These are phyloP conservation scores for Hydrozoanthus gracilis DNA, from an alignment of 92 coral and sea anemone species.

Conservation along the genomic window DNA sequence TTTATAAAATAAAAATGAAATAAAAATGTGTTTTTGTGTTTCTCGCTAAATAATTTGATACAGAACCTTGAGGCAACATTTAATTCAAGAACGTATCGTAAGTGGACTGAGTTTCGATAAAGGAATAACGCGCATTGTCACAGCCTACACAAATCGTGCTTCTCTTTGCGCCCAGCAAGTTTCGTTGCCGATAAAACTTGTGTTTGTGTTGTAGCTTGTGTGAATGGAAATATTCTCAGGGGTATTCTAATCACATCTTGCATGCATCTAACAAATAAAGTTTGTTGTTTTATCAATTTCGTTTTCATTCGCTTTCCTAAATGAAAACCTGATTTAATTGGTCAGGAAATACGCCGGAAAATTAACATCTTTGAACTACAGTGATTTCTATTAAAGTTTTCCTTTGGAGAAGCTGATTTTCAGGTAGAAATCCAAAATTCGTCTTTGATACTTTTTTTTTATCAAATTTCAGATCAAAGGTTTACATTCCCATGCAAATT, in stretches of 20 bases:
- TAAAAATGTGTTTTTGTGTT: too few species aligned
- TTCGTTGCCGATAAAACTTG: neutral
- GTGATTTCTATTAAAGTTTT: neutral
- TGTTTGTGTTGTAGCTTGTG: neutral
- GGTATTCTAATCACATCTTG: neutral
- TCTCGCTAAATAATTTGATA: too few species aligned
- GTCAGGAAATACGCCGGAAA: constrained; percentile 40
- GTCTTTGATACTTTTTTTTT: neutral
- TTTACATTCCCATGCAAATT: constrained; percentile 9
- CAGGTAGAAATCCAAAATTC: neutral
- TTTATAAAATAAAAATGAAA: too few species aligned
- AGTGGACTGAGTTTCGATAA: too few species aligned
- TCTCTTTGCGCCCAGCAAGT: neutral
- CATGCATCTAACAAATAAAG: neutral
- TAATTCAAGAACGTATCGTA: too few species aligned
- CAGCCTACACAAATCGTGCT: neutral
- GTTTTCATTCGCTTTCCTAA: neutral
- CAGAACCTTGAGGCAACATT: too few species aligned
- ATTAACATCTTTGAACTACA: neutral
- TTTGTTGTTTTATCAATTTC: neutral
- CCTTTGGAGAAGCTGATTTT: neutral
- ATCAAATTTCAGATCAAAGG: constrained; percentile 9
- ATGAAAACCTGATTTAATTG: constrained; percentile 24
- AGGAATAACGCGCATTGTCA: too few species aligned
- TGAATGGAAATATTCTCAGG: neutral